Evolutionary conservation across 2,113 vertebrate species (phyloP).

Genomic region (Hypanus sabinus): DNA sequence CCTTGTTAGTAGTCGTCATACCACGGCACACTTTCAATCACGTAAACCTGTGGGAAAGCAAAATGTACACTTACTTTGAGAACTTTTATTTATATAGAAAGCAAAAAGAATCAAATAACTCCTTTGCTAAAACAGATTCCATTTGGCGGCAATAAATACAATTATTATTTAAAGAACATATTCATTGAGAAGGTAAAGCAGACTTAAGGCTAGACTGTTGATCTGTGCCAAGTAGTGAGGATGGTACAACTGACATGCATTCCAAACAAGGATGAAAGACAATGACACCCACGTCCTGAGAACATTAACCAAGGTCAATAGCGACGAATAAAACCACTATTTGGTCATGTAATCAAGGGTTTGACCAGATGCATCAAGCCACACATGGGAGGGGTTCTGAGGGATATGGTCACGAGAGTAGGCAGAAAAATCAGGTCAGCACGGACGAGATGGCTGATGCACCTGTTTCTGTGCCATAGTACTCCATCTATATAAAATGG

Average conservation of each 20-base stretch:
- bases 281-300: neutral
- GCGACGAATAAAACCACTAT: neutral
- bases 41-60: constrained; percentile 58
- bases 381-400: too few relatives aligned
- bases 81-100: neutral
- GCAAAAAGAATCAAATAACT: neutral
- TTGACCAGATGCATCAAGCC: neutral
- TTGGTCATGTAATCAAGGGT: neutral
- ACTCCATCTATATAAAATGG: too few relatives aligned
- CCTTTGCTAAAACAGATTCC: neutral
- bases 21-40: constrained; percentile 75
- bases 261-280: neutral
- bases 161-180: neutral
- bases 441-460: too few relatives aligned
- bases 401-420: too few relatives aligned
- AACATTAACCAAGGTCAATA: neutral
- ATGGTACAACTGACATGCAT: neutral
- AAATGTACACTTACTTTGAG: neutral
- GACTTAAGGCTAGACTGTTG: neutral
- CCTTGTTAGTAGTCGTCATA: constrained; percentile 98
- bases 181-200: neutral
- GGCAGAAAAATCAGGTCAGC: too few relatives aligned
- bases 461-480: too few relatives aligned
- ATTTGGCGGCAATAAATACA: neutral
- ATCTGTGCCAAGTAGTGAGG: neutral